Conservation (phyloP, 2,797 vertebrate genomes). For the Peromyscus attwateri region DNA sequence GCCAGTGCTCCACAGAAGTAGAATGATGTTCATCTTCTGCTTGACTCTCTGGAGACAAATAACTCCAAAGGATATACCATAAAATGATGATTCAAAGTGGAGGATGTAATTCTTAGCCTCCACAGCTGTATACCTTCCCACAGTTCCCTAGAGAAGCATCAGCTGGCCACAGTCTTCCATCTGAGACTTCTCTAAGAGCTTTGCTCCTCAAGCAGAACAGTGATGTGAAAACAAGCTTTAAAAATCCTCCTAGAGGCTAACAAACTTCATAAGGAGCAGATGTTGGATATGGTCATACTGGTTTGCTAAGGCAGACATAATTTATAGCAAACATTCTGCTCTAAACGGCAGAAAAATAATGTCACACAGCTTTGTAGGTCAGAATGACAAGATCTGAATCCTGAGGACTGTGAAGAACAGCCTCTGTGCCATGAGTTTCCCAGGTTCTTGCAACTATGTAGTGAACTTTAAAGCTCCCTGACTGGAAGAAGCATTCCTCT, state of each 20-base stretch:
- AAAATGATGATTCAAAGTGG: background rate
- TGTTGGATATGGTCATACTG: background rate
- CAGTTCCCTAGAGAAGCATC: background rate
- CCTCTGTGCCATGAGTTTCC: background rate
- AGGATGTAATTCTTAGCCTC: background rate
- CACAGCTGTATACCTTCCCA: background rate
- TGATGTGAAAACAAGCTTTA: background rate
- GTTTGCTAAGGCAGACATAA: background rate
- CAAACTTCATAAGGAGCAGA: background rate
- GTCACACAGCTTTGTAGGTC: background rate
- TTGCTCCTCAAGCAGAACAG: background rate
- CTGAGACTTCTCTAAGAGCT: background rate
- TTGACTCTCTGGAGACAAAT: background rate
- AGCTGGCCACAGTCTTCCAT: background rate
- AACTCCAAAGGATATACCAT: background rate
- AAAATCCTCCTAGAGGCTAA: background rate
- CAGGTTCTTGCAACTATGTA: background rate
- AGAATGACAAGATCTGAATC: background rate
- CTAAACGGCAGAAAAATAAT: background rate
- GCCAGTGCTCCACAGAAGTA: background rate
- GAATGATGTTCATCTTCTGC: background rate
- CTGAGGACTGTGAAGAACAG: background rate
- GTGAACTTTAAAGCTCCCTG: background rate
- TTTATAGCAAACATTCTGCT: background rate
- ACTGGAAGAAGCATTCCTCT: background rate